Percentiles rank a stretch among this genome's conserved stretches.
phyloP scores from a whole-genome alignment of 2,113 vertebrate species.

The Macrotus californicus region DNA sequence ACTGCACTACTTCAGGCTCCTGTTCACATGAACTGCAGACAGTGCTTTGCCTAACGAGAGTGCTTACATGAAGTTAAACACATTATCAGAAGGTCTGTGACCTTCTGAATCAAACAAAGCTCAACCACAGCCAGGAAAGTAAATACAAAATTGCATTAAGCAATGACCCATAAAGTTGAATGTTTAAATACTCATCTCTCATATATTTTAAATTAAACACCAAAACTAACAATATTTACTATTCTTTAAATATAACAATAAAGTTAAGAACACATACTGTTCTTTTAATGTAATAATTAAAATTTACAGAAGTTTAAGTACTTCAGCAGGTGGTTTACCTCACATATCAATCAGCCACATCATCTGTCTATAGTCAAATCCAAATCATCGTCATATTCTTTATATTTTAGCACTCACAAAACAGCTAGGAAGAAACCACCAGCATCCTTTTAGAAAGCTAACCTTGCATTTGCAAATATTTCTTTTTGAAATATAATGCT shows the following conservation, averaged over 20 bases:
- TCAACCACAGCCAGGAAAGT: not conserved
- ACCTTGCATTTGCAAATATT: not conserved
- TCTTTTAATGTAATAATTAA: not conserved
- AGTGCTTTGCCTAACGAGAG: not conserved
- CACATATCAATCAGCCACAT: not conserved
- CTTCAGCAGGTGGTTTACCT: not conserved
- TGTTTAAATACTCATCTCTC: not conserved
- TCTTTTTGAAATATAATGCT: not conserved
- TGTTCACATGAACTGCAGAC: not conserved
- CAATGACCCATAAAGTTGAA: not conserved
- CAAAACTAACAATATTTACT: not conserved
- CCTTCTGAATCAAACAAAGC: not conserved
- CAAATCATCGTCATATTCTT: not conserved
- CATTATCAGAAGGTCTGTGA: not conserved
- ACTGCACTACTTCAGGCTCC: not conserved
- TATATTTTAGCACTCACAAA: not conserved
- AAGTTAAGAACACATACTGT: not conserved
- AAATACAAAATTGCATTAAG: not conserved
- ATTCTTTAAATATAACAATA: not conserved
- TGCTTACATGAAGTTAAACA: not conserved
- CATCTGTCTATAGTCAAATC: not conserved
- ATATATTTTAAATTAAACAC: not conserved
- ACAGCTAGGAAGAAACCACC: not conserved
- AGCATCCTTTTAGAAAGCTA: not conserved
- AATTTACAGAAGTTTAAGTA: not conserved